Conservation (phyloP, 2,113 vertebrate genomes). For the Indicator maculatus region DNA sequence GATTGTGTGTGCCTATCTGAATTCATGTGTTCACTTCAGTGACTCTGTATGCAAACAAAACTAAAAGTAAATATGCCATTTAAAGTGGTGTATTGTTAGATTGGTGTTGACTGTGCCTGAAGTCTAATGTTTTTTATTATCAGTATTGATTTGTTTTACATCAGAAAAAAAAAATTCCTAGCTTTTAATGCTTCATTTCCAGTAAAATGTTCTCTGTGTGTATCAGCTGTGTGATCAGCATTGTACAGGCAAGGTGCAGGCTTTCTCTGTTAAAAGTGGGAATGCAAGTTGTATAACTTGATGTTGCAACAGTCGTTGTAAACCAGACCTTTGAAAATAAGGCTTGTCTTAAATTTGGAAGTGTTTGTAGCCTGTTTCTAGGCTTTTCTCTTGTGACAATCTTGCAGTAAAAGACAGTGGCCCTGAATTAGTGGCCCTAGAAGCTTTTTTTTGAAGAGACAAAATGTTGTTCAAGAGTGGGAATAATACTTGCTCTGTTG, state of each 20-base stretch:
- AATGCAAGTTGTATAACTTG: background rate
- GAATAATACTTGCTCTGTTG: background rate
- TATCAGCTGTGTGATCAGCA: background rate
- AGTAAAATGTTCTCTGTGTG: background rate
- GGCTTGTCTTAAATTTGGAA: background rate
- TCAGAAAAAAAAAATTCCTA: background rate
- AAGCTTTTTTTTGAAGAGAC: background rate
- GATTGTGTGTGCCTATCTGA: accelerated
- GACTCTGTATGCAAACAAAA: background rate
- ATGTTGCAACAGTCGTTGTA: background rate
- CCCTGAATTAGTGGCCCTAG: background rate
- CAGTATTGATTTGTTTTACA: background rate
- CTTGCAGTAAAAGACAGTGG: background rate
- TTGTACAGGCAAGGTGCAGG: background rate
- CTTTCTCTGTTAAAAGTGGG: background rate
- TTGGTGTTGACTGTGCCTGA: background rate
- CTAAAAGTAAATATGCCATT: background rate
- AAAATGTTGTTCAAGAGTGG: background rate
- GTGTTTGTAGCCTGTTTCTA: background rate
- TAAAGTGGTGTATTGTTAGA: background rate
- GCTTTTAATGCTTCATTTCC: background rate
- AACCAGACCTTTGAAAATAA: background rate
- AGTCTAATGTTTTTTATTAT: background rate
- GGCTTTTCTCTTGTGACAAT: background rate
- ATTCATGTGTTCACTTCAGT: background rate